Evolutionary conservation across 1,140 invertebrate species (phyloP).

Genomic region (Trinorchestia longiramus): DNA sequence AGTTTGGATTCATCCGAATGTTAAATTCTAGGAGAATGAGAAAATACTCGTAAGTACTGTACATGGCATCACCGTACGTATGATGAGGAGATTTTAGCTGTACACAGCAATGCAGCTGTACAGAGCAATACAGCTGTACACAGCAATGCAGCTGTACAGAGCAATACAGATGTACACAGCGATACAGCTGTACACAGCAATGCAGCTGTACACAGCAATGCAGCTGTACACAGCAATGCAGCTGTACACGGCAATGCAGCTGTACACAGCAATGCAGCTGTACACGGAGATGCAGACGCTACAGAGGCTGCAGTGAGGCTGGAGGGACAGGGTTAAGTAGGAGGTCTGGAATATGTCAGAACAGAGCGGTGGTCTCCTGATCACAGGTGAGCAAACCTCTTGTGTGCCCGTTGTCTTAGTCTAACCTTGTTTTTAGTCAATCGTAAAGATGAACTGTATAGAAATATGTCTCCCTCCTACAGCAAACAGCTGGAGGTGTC

Average conservation of each 20-base stretch:
- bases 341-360: constrained; percentile 42
- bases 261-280: not conserved
- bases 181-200: not conserved
- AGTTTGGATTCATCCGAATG: too few relatives aligned
- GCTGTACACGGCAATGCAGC: not conserved
- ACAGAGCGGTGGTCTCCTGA: not conserved
- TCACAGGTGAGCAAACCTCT: not conserved
- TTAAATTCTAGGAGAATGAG: too few relatives aligned
- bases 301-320: not conserved
- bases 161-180: not conserved
- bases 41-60: too few relatives aligned
- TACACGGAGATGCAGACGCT: not conserved
- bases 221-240: not conserved
- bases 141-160: not conserved
- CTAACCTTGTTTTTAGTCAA: not conserved
- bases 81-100: not conserved
- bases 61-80: too few relatives aligned
- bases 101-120: not conserved
- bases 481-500: not conserved
- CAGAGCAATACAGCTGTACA: not conserved
- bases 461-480: not conserved
- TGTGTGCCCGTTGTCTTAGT: not conserved
- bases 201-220: not conserved
- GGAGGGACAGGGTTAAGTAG: not conserved
- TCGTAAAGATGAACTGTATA: not conserved